A percentile compares a stretch with the other conserved stretches of the same genome.
Evolutionary conservation across 2,797 vertebrate genomes (phyloP).

Genomic region (Sphenodon punctatus): DNA sequence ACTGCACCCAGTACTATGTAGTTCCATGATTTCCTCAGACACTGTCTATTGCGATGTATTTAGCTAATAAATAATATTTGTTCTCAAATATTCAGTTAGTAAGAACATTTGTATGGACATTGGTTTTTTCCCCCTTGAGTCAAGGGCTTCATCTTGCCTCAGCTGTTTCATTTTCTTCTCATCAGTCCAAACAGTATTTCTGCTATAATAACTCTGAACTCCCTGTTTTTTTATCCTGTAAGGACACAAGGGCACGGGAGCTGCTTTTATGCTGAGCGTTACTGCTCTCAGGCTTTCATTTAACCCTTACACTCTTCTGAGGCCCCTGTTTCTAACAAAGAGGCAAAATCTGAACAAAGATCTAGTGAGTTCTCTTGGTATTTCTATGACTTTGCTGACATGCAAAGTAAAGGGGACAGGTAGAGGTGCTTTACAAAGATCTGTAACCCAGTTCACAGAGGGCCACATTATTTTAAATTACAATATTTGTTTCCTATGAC

Average conservation of each 20-base stretch:
- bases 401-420: rapidly evolving
- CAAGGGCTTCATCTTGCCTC: constrained; percentile 34
- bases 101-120: constrained; percentile 27
- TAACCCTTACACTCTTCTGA: background rate
- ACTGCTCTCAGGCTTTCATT: background rate
- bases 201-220: constrained; percentile 15
- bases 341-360: background rate
- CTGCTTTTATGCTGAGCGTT: background rate
- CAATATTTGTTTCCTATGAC: background rate
- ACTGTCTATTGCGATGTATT: constrained; percentile 7
- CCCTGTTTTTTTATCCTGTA: background rate
- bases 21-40: background rate
- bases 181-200: constrained; percentile 33
- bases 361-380: background rate
- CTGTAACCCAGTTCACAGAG: no score
- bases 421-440: no score
- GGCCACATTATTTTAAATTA: no score
- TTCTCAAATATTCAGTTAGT: constrained; percentile 42
- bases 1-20: background rate
- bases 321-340: background rate
- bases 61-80: constrained; percentile 48
- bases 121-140: constrained; percentile 33
- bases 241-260: background rate
- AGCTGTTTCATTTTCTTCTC: constrained; percentile 67
- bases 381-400: background rate